Base-by-base conservation (phyloP, 1,140 invertebrate species). In the Pristionchus pacificus region DNA sequence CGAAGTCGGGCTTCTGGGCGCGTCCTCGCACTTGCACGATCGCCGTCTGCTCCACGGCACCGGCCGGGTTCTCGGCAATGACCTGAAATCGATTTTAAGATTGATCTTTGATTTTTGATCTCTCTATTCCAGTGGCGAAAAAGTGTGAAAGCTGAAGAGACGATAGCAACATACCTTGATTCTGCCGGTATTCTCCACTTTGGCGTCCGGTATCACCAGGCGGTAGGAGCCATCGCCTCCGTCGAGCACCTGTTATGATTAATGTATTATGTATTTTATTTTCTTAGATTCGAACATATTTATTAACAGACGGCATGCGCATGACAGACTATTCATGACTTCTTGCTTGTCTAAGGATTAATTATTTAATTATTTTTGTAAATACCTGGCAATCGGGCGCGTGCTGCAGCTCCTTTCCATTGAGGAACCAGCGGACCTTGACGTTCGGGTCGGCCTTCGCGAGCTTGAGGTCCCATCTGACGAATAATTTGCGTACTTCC, bases 181-280 rank as follows among this genome's bases (percentile, higher is more conserved):
- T 71, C 89, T 88, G 25, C 95, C 95, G 65, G 90, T 89, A 86
- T 98, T 95, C 71, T 91, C 89, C 31, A 91, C 88, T 13, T 91
- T 91, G 2, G 96, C 90, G 75, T 91, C 91, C 81, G 95, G 93
- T 71, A 98, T 93, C 15, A 94, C 95, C 57, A 98, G 84, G 0
- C 94, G 94, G 55, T 68, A 69, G 3, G 66, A 79, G 29, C 77
- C 77, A 68, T 76, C 65, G n/a, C 76, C 77, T 60, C 73, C 27
- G 31, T 78, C 77, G 25, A 49, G 33, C 15, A 77, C 60, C 64
- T 75, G 60, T 55, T 19, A 19, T 15, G 15, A 65, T 31, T 38
- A 15, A 60, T 15, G 27, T 28, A 1, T 15, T 30, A 19, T 38
- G 28, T 31, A 61, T 61, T 3, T 31, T 32, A 29, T 31, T 31